Percentiles rank a stretch among this genome's conserved stretches.
phyloP scores from a whole-genome alignment of 2,797 vertebrate species.

The Muscicapa comitata region DNA sequence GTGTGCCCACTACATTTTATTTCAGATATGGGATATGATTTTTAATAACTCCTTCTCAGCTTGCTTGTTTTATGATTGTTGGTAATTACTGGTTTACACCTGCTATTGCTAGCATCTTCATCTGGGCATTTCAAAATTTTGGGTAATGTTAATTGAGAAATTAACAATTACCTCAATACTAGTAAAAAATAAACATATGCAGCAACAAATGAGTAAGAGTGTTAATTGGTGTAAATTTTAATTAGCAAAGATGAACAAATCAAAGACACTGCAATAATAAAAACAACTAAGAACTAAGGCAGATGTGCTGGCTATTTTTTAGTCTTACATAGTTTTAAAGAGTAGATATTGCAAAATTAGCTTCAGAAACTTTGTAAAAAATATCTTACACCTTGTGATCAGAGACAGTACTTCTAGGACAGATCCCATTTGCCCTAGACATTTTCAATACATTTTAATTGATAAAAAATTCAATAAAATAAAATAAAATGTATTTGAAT shows the following conservation, averaged over 20 bases:
- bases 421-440: background rate
- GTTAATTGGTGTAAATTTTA: background rate
- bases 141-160: constrained; percentile 1
- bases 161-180: background rate
- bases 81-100: background rate
- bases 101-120: background rate
- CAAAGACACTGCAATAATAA: background rate
- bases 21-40: background rate
- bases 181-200: background rate
- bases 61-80: background rate
- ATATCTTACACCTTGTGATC: background rate
- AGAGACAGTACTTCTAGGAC: background rate
- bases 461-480: background rate
- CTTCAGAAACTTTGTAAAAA: background rate
- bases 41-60: background rate
- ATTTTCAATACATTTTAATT: background rate
- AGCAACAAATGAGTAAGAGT: background rate
- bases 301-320: background rate
- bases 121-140: background rate
- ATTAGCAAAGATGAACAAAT: background rate
- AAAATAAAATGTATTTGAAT: background rate
- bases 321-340: background rate
- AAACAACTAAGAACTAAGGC: background rate
- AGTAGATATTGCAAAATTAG: background rate
- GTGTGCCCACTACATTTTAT: background rate